phyloP scores from a whole-genome alignment of 2,113 vertebrate species.

The Cynocephalus volans region DNA sequence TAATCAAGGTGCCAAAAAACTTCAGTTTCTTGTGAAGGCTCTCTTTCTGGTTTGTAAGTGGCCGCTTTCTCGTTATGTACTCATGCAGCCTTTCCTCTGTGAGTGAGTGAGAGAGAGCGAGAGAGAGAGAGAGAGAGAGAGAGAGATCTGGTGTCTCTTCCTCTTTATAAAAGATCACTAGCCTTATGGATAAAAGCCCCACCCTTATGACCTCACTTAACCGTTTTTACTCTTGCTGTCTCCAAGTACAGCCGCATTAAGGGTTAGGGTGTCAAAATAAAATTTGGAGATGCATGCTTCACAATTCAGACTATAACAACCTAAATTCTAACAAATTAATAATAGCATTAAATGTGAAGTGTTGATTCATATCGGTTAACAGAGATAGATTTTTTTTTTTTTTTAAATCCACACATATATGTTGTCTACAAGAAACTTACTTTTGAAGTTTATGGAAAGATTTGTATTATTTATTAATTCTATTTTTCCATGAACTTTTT shows the following conservation, averaged over 20 bases:
- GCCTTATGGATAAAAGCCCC: background rate
- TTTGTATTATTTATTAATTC: too few relatives aligned
- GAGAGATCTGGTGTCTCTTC: background rate
- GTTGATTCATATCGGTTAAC: background rate
- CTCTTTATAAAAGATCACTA: background rate
- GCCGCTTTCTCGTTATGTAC: background rate
- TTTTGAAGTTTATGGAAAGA: too few relatives aligned
- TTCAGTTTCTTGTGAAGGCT: background rate
- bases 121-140: background rate
- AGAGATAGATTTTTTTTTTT: background rate
- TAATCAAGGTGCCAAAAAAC: background rate
- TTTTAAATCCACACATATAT: background rate
- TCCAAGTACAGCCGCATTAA: background rate
- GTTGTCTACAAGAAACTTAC: background rate
- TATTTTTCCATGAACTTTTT: too few relatives aligned
- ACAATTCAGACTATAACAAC: background rate
- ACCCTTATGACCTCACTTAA: background rate
- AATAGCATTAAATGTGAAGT: slow-evolving; percentile 8
- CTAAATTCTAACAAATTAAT: background rate
- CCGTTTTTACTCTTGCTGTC: background rate
- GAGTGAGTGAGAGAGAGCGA: too few relatives aligned
- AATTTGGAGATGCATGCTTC: background rate
- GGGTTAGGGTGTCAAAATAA: background rate
- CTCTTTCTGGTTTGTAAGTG: background rate
- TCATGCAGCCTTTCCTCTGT: background rate